phyloP scores from a whole-genome alignment of 2,797 vertebrate genomes.

The Spea hammondii region DNA sequence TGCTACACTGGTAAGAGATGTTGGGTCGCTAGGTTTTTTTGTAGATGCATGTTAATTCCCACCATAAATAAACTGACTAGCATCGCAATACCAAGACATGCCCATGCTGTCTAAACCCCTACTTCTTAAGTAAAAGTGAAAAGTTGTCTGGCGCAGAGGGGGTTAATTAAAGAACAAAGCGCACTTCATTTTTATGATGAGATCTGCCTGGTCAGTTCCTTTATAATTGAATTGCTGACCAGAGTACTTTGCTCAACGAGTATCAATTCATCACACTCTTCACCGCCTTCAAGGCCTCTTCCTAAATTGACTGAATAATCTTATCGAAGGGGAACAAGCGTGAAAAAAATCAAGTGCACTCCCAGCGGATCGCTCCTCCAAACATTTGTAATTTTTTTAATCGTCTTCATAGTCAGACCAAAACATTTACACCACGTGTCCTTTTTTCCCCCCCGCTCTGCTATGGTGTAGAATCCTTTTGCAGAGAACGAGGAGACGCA shows the following conservation, averaged over 20 bases:
- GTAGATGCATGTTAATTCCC: not conserved
- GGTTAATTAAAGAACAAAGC: slow-evolving; percentile 21
- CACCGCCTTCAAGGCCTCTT: slow-evolving; percentile 55
- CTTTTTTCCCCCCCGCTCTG: slow-evolving; percentile 45
- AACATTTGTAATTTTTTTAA: slow-evolving; percentile 14
- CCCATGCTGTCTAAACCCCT: too few species aligned
- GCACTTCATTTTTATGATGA: slow-evolving; percentile 51
- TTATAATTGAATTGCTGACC: slow-evolving; percentile 55
- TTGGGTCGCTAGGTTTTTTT: too few species aligned
- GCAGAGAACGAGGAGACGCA: slow-evolving; percentile 84
- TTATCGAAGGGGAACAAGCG: slow-evolving; percentile 58
- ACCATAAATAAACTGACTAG: not conserved
- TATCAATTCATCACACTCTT: slow-evolving; percentile 60
- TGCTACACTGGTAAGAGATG: slow-evolving; percentile 79
- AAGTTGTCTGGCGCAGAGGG: not conserved
- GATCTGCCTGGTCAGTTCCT: slow-evolving; percentile 55
- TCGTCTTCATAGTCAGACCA: not conserved
- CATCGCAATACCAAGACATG: too few species aligned
- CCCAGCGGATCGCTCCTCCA: slow-evolving; percentile 59
- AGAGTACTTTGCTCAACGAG: slow-evolving; percentile 49
- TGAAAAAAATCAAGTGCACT: slow-evolving; percentile 52
- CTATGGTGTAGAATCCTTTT: slow-evolving; percentile 77
- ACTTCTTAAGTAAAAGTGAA: too few species aligned
- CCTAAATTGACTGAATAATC: slow-evolving; percentile 59
- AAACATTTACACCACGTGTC: slow-evolving; percentile 55